Base-by-base conservation (phyloP, 2,888 invertebrate species). In the Branchipolynoe longqiensis region DNA sequence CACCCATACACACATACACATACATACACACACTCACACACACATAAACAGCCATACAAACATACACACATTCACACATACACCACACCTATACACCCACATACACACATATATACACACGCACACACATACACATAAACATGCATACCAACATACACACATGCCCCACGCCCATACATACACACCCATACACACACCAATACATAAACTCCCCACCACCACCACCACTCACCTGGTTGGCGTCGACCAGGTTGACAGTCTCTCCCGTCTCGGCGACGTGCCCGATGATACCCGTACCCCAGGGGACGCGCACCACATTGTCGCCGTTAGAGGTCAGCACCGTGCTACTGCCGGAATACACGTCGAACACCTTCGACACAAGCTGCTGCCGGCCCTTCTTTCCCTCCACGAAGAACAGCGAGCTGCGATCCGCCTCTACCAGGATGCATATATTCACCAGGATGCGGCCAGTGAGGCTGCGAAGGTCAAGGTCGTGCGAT, bases 241-340 rank as follows among this genome's bases (percentile, higher is more conserved):
- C 94, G 64, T 94, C 91, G 82, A 92, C 92, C 41, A 95, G 90
- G 90, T 94, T 95, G 87, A 95, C 94, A 14, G 93, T 93, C 87
- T 94, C 94, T 41, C 95, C 94, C 0, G 94, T 94, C 85, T 94
- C 94, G 1, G 95, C 95, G 31, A 95, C 95, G 89, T 94, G 93
- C 6, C 95, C 95, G 28, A 95, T 92, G 59, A 95, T 94, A 3
- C 95, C 95, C 86, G 94, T 94, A 1, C 95, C 95, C 94, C 94
- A 95, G 1, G 94, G 94, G 25, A 94, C 92, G 87, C 94, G 92
- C 6, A 95, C 94, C 84, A 94, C 93, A 86, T 94, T 94, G 87
- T 94, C 94, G 54, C 92, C 92, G 56, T 92, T 25, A 91, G 91
- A 85, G 25, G 90, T 89, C 2, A 94, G 94, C 40, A 94, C 89